Conservation (phyloP, 2,888 invertebrate genomes). For the Smittia sp. region DNA sequence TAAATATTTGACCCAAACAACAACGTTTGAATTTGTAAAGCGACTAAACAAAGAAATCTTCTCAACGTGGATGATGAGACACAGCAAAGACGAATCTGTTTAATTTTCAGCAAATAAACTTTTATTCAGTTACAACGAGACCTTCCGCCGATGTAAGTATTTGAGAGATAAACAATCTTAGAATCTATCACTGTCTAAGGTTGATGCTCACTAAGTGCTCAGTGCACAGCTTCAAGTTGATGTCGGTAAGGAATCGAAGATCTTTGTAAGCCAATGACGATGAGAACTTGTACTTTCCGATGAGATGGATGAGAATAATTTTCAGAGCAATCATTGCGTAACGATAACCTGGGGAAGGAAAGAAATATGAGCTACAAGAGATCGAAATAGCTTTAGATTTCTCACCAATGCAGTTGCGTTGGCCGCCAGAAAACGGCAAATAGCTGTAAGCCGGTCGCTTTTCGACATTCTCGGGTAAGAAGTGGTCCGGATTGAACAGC, state of each 20-base stretch:
- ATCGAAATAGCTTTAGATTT: background rate
- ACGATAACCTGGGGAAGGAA: conserved; percentile 19
- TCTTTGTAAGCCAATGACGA: conserved; percentile 31
- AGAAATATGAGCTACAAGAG: background rate
- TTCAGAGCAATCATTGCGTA: conserved; percentile 38
- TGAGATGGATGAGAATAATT: conserved; percentile 24
- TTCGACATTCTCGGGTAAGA: conserved; percentile 17
- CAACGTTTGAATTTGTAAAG: too few species aligned
- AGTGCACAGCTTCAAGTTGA: conserved; percentile 37
- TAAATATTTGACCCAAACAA: too few species aligned
- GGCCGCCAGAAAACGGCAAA: conserved; percentile 12
- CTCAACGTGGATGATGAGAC: too few species aligned
- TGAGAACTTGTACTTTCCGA: conserved; percentile 24
- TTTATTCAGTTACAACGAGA: too few species aligned
- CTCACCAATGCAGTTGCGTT: conserved; percentile 32
- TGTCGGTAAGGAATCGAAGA: conserved; percentile 34
- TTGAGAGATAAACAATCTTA: too few species aligned
- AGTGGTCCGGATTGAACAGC: conserved; percentile 24
- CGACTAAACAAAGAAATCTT: too few species aligned
- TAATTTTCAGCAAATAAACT: too few species aligned
- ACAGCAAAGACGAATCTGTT: too few species aligned
- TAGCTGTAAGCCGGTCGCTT: conserved; percentile 21
- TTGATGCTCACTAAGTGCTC: conserved; percentile 30
- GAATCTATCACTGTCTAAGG: background rate
- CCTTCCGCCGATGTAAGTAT: too few species aligned